Evolutionary conservation across 2,113 vertebrate genomes (phyloP).

Genomic region (Empidonax traillii): DNA sequence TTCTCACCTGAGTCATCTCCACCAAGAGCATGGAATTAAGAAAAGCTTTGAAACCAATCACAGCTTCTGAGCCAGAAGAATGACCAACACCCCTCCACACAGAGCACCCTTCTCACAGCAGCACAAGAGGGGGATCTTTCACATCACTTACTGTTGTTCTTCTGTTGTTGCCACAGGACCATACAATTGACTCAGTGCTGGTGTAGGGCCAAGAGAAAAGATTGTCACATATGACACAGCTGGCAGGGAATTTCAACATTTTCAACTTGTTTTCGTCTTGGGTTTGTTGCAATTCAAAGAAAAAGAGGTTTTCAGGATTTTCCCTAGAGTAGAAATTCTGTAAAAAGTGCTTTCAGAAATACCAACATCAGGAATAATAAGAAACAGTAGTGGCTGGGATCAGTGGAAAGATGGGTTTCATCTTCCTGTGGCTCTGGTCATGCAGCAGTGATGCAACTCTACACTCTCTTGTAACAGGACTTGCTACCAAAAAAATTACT

Average conservation of each 20-base stretch:
- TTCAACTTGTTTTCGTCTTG: background rate
- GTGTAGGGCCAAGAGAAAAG: background rate
- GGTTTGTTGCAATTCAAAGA: background rate
- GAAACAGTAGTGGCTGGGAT: background rate
- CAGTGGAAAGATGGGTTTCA: background rate
- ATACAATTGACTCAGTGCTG: background rate
- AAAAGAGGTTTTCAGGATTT: background rate
- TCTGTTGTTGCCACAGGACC: background rate
- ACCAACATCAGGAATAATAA: background rate
- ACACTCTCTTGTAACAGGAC: background rate
- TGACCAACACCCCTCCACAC: background rate
- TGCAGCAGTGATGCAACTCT: background rate
- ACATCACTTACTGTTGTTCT: background rate
- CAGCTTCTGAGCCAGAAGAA: background rate
- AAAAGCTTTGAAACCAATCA: conserved; percentile 47
- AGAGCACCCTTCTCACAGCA: background rate
- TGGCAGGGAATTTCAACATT: background rate
- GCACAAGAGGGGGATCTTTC: background rate
- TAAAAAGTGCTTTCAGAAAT: background rate
- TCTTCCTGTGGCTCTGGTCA: background rate
- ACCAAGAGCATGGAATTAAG: background rate
- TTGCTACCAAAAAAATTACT: background rate
- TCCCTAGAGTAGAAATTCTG: background rate
- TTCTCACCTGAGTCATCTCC: conserved; percentile 27
- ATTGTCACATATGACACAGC: background rate